phyloP scores from a whole-genome alignment of 2,797 vertebrate genomes.

The Carcharodon carcharias region DNA sequence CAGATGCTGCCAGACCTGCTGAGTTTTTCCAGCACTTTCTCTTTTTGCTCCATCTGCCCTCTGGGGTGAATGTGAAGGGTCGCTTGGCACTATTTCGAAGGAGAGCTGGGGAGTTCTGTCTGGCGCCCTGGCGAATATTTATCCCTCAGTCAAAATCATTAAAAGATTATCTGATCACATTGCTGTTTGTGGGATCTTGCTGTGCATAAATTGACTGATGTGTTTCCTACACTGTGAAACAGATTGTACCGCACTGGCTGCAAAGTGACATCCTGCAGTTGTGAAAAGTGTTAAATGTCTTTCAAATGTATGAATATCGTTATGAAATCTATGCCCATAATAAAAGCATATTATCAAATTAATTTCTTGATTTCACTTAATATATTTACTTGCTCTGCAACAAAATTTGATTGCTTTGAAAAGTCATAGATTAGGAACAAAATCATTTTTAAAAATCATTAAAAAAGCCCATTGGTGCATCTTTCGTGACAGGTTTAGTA shows the following conservation, averaged over 20 bases:
- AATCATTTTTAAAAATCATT: background rate
- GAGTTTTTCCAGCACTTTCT: too few species aligned
- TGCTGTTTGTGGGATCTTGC: background rate
- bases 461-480: background rate
- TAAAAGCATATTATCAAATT: background rate
- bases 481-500: background rate
- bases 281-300: background rate
- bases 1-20: too few species aligned
- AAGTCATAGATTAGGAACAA: background rate
- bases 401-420: background rate
- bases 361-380: background rate
- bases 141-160: background rate
- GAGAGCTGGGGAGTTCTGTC: background rate
- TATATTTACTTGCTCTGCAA: background rate
- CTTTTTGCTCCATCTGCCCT: background rate
- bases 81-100: background rate
- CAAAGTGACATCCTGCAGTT: background rate
- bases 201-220: background rate
- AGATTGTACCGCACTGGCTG: background rate
- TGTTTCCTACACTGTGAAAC: background rate
- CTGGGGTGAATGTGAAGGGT: background rate
- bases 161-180: too few species aligned
- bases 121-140: background rate
- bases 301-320: background rate
- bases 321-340: background rate